Evolutionary conservation across 2,888 invertebrate genomes (phyloP), one percentile per base, ranked within the genome.

Genomic region (Mactromeris polynyma): DNA sequence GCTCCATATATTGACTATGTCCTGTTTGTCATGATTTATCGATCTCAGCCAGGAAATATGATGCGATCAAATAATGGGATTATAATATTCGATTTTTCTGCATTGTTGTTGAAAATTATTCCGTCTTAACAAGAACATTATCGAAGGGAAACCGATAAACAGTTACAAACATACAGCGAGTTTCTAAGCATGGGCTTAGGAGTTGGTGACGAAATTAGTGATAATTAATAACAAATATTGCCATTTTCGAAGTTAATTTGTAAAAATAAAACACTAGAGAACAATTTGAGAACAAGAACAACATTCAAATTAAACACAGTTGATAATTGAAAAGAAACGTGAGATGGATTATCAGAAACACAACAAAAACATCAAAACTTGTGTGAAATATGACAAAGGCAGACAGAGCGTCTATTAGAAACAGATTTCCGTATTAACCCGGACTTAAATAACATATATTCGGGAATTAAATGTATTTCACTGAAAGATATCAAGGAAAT

Each of bases 371-470:
- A 73, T 73, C 33, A 26, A 73, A 73, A 73, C 73, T 36, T 73
- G 73, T 73, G 40, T 79, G 40, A 79, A 42, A 38, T 83, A 58
- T 69, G 73, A 83, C 69, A 83, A 31, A 51, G 78, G 31, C 64
- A 87, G 86, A 87, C 86, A 77, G 14, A 31, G 38, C 38, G 86
- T 87, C 86, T 82, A 87, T 82, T 58, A 87, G 81, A 82, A 73
- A 78, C 82, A 81, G 85, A 88, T 82, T 82, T 84, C 51, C n/a
- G 85, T 77, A 81, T 88, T 85, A 85, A 36, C 40, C 42, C 26
- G 36, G 85, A 85, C 54, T 88, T 85, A 81, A 38, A 38, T 81
- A 58, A 54, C 33, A 80, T 82, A 85, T 51, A 88, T 88, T 77
- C 54, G 54, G 36, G 81, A 77, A 81, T 85, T 85, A 78, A 77